Evolutionary conservation across 2,797 vertebrate species (phyloP).

Genomic region (Phaenicophaeus curvirostris): DNA sequence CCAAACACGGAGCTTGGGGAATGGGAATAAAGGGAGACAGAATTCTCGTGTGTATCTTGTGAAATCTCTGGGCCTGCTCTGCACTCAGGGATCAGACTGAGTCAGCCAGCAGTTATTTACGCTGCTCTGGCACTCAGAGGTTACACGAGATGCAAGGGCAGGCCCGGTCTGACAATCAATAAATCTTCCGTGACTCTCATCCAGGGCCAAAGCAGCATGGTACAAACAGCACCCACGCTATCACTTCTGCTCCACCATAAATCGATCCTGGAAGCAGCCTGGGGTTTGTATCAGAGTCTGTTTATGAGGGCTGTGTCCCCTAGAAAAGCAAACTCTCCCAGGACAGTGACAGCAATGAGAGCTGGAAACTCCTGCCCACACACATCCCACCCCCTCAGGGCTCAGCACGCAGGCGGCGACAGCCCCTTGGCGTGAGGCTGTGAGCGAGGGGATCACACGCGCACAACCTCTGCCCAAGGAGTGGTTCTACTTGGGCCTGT

Average conservation of each 20-base stretch:
- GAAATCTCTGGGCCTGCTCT: not conserved
- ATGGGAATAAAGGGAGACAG: conserved; percentile 39
- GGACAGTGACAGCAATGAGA: not conserved
- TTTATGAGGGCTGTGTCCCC: not conserved
- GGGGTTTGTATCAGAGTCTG: not conserved
- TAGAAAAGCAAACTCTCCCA: not conserved
- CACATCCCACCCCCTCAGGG: not conserved
- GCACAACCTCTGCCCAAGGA: conserved; percentile 30
- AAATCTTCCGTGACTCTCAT: not conserved
- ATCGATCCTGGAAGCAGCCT: not conserved
- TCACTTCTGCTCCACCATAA: not conserved
- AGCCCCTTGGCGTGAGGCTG: not conserved
- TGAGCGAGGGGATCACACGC: not conserved
- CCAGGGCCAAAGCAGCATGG: not conserved
- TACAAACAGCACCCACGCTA: not conserved
- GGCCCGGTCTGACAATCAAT: not conserved
- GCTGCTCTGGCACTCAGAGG: not conserved
- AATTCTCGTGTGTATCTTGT: not conserved
- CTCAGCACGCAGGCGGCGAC: not conserved
- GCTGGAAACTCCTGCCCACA: not conserved
- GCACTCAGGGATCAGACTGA: not conserved
- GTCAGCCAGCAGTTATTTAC: not conserved
- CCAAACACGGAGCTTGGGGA: not conserved
- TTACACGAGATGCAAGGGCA: not conserved
- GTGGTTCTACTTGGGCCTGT: conserved; percentile 30